Percentiles rank a stretch among this genome's conserved stretches.
These are phyloP conservation scores for Scolopax mira DNA, from an alignment of 2,113 vertebrate genomes.

Conservation along the genomic window DNA sequence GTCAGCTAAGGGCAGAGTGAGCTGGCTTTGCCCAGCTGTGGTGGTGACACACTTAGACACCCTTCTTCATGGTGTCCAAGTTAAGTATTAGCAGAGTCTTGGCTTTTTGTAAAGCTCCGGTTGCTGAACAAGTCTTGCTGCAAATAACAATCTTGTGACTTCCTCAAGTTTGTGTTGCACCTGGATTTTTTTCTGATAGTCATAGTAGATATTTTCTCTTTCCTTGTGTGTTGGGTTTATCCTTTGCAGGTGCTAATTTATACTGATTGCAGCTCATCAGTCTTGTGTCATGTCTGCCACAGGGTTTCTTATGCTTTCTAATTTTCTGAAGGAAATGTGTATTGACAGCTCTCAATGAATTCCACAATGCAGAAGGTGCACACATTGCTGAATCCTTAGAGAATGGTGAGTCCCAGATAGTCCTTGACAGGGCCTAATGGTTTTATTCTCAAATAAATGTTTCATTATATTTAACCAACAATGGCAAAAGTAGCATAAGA, in stretches of 20 bases:
- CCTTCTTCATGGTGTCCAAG: not conserved
- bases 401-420: not conserved
- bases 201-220: not conserved
- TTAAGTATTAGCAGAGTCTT: not conserved
- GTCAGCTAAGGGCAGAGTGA: too few relatives aligned
- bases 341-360: slow-evolving; percentile 17
- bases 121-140: not conserved
- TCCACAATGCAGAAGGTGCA: not conserved
- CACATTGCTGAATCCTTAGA: not conserved
- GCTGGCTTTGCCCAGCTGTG: not conserved
- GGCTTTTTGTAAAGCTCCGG: not conserved
- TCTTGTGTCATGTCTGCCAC: not conserved
- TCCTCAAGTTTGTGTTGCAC: not conserved
- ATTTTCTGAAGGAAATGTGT: slow-evolving; percentile 23
- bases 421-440: not conserved
- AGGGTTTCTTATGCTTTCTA: not conserved
- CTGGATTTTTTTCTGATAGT: not conserved
- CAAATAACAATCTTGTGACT: not conserved
- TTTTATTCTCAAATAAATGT: not conserved
- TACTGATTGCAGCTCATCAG: slow-evolving; percentile 43
- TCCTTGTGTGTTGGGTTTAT: not conserved
- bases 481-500: not conserved
- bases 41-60: too few relatives aligned
- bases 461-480: not conserved
- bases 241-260: slow-evolving; percentile 34